Conservation (phyloP, 2,113 vertebrate species). For the Myrmophylax atrothorax region DNA sequence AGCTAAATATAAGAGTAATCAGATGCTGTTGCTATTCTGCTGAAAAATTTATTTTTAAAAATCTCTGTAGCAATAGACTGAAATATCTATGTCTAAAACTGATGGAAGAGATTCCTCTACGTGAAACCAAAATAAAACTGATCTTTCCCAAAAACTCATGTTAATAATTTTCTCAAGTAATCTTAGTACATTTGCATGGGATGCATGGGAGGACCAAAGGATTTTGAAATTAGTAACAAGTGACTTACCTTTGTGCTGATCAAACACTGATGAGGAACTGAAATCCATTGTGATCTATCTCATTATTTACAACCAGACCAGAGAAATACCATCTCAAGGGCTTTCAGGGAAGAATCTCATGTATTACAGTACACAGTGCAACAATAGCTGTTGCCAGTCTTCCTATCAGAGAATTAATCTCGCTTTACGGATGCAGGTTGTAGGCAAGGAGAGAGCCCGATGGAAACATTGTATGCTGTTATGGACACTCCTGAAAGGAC, state of each 20-base stretch:
- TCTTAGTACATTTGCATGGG: not conserved
- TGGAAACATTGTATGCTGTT: not conserved
- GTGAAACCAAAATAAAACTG: not conserved
- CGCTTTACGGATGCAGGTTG: slow-evolving; percentile 42
- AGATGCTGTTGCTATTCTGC: not conserved
- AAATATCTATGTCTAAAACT: not conserved
- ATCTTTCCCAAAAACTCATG: not conserved
- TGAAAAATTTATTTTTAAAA: not conserved
- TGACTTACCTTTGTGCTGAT: slow-evolving; percentile 86
- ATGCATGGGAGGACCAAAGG: not conserved
- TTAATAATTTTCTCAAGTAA: not conserved
- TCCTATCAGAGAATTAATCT: slow-evolving; percentile 27
- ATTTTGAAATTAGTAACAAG: slow-evolving; percentile 13
- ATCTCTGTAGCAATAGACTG: not conserved
- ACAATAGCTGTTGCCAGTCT: not conserved
- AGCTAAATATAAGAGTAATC: not conserved
- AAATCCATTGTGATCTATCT: slow-evolving; percentile 83
- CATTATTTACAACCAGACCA: slow-evolving; percentile 37
- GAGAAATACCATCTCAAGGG: slow-evolving; percentile 34
- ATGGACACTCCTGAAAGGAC: not conserved
- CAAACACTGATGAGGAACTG: slow-evolving; percentile 84
- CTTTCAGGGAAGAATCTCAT: slow-evolving; percentile 34
- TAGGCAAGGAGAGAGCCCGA: slow-evolving; percentile 19
- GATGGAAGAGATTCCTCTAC: not conserved
- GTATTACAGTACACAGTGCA: not conserved